Conservation (phyloP, 2,113 vertebrate species). For the Oceanodroma tethys region DNA sequence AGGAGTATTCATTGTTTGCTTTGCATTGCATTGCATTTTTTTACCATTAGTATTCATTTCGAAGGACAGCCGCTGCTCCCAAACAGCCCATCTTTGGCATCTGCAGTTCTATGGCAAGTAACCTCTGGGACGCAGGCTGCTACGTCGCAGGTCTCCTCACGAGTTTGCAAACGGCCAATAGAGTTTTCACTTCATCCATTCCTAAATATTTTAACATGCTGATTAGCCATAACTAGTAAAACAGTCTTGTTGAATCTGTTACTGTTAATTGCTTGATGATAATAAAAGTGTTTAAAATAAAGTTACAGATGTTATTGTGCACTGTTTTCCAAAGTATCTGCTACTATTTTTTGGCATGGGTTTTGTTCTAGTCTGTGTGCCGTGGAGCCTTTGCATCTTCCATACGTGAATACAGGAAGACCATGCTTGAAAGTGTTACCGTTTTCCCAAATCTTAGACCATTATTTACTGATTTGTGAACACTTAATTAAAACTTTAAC, state of each 20-base stretch:
- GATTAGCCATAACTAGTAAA: background rate
- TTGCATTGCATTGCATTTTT: background rate
- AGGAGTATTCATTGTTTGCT: background rate
- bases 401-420: background rate
- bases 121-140: background rate
- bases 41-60: background rate
- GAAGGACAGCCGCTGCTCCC: background rate
- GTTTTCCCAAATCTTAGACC: background rate
- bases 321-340: background rate
- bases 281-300: background rate
- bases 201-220: background rate
- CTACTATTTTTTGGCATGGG: background rate
- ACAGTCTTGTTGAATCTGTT: background rate
- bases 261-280: background rate
- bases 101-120: background rate
- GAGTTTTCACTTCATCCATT: background rate
- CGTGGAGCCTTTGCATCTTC: background rate
- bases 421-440: background rate
- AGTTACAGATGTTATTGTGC: background rate
- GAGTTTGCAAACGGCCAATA: background rate
- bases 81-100: background rate
- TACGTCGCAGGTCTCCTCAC: rapidly evolving
- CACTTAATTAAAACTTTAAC: background rate
- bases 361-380: background rate
- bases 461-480: background rate